phyloP scores from a whole-genome alignment of 2,113 vertebrate genomes.

The Xyrauchen texanus region DNA sequence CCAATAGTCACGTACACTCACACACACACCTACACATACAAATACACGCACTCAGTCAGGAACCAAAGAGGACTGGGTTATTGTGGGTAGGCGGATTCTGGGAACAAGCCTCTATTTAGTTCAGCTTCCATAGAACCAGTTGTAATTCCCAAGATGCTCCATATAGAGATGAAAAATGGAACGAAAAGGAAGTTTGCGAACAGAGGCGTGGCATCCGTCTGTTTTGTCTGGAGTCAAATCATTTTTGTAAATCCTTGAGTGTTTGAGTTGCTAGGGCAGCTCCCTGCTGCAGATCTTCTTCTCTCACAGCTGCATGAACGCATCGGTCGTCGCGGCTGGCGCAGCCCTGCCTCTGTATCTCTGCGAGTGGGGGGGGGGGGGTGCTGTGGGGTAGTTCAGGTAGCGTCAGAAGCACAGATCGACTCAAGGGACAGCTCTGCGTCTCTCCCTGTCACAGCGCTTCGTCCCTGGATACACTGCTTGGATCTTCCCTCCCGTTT shows the following conservation, averaged over 20 bases:
- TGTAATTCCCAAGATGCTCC: slow-evolving; percentile 55
- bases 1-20: slow-evolving; percentile 38
- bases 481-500: slow-evolving; percentile 37
- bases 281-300: slow-evolving; percentile 53
- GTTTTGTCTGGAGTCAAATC: slow-evolving; percentile 36
- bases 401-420: slow-evolving; percentile 28
- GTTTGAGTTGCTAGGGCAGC: slow-evolving; percentile 44
- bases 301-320: slow-evolving; percentile 52
- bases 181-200: slow-evolving; percentile 39
- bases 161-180: slow-evolving; percentile 13
- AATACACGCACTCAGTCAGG: slow-evolving; percentile 52
- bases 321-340: slow-evolving; percentile 45
- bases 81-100: slow-evolving; percentile 7
- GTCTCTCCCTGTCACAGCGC: slow-evolving; percentile 22
- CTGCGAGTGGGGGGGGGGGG: slow-evolving; percentile 43
- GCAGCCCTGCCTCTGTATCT: slow-evolving; percentile 67
- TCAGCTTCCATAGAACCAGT: slow-evolving; percentile 49
- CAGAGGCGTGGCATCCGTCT: slow-evolving; percentile 13
- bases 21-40: slow-evolving; percentile 36
- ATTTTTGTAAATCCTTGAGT: slow-evolving; percentile 50
- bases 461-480: slow-evolving; percentile 24
- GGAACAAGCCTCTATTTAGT: slow-evolving; percentile 52
- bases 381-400: slow-evolving; percentile 28
- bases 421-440: slow-evolving; percentile 43
- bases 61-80: slow-evolving; percentile 33